Evolutionary conservation across 2,113 vertebrate species (phyloP).

Genomic region (Ia io): DNA sequence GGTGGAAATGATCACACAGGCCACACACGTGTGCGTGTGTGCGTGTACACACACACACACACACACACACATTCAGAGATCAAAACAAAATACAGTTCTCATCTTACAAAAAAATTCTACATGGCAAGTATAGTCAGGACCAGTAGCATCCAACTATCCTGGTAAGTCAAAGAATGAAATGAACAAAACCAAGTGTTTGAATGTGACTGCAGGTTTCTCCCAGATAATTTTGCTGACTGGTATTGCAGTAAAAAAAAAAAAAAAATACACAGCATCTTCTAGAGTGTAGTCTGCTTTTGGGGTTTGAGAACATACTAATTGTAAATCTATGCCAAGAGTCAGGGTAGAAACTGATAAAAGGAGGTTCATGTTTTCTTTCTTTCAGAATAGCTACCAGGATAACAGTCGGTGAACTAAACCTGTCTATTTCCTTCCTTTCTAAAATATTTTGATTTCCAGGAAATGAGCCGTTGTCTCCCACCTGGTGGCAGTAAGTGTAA

Average conservation of each 20-base stretch:
- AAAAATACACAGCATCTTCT: neutral
- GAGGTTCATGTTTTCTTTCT: neutral
- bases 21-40: too few species aligned
- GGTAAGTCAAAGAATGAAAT: constrained; percentile 33
- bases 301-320: neutral
- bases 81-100: constrained; percentile 24
- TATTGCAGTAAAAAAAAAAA: neutral
- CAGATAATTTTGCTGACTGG: constrained; percentile 11
- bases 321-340: neutral
- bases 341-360: neutral
- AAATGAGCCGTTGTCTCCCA: constrained; percentile 46
- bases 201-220: constrained; percentile 1
- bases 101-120: neutral
- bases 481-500: constrained; percentile 55
- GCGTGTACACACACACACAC: neutral
- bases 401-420: constrained; percentile 18
- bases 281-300: neutral
- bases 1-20: neutral
- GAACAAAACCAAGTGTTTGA: constrained; percentile 5
- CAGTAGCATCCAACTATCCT: neutral
- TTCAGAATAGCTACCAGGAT: neutral
- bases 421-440: constrained; percentile 45
- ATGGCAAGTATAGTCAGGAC: neutral
- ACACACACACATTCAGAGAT: neutral
- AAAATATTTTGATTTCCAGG: constrained; percentile 57